These are phyloP conservation scores for Todiramphus chloris DNA, from an alignment of 2,113 vertebrate genomes.

Conservation along the genomic window DNA sequence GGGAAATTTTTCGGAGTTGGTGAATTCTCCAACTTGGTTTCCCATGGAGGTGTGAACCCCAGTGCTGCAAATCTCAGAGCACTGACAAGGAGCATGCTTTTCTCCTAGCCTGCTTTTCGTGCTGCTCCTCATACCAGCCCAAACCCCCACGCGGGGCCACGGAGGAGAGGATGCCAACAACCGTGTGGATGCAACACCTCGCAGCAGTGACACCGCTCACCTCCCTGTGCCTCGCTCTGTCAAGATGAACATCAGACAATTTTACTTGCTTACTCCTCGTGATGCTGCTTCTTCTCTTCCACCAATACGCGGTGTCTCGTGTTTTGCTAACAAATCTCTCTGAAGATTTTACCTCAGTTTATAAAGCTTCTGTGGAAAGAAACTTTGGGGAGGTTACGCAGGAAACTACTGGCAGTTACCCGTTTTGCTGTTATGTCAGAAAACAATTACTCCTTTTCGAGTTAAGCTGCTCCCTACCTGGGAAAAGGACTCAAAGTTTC, in stretches of 20 bases:
- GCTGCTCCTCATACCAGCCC: background rate
- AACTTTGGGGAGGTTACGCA: background rate
- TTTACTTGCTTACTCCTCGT: background rate
- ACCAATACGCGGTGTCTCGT: background rate
- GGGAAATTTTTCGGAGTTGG: background rate
- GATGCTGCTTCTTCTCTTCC: background rate
- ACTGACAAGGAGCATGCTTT: background rate
- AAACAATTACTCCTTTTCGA: background rate
- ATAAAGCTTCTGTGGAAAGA: background rate
- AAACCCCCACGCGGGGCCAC: rapidly evolving
- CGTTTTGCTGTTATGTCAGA: background rate
- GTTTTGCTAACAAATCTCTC: background rate
- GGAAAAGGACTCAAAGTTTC: background rate
- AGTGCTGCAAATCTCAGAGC: background rate
- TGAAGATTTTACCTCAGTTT: background rate
- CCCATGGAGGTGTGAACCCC: background rate
- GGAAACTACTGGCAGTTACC: background rate
- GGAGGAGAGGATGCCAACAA: background rate
- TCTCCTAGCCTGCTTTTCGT: background rate
- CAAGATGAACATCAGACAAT: background rate
- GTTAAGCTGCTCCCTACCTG: background rate
- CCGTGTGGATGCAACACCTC: too few relatives aligned
- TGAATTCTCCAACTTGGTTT: background rate
- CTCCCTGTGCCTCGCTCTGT: background rate
- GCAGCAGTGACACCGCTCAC: background rate